Conservation (phyloP, 2,113 vertebrate species). For the Vidua chalybeata region DNA sequence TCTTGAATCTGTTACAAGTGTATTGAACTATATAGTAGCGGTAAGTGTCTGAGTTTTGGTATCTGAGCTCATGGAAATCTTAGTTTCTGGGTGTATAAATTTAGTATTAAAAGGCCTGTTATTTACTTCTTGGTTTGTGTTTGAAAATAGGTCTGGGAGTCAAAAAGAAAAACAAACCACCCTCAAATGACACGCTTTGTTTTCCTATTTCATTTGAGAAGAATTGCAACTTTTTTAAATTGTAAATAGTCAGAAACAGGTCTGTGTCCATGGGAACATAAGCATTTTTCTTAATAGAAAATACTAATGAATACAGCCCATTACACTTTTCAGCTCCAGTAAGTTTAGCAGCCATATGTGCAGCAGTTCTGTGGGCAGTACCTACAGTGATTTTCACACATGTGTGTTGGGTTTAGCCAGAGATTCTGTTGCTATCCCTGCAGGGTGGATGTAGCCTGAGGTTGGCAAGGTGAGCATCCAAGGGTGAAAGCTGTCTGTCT, state of each 20-base stretch:
- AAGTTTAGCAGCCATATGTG: background rate
- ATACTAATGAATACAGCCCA: fast-evolving
- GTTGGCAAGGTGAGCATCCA: background rate
- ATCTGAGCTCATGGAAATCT: background rate
- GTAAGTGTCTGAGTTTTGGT: background rate
- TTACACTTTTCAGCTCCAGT: background rate
- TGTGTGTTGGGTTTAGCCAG: background rate
- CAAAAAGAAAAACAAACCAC: background rate
- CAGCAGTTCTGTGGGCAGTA: background rate
- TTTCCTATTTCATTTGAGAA: background rate
- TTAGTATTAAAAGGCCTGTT: background rate
- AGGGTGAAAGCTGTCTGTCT: background rate
- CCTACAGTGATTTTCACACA: background rate
- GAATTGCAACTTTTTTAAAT: background rate
- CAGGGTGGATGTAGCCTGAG: background rate
- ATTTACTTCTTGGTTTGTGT: background rate
- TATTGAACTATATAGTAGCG: background rate
- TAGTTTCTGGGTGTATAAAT: background rate
- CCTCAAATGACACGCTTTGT: background rate
- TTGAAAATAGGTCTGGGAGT: background rate
- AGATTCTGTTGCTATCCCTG: background rate
- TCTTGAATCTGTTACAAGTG: background rate
- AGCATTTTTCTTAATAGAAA: background rate
- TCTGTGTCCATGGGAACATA: background rate
- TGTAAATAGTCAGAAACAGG: background rate